Conservation (phyloP, 2,888 invertebrate genomes). For the Alcis repandata region DNA sequence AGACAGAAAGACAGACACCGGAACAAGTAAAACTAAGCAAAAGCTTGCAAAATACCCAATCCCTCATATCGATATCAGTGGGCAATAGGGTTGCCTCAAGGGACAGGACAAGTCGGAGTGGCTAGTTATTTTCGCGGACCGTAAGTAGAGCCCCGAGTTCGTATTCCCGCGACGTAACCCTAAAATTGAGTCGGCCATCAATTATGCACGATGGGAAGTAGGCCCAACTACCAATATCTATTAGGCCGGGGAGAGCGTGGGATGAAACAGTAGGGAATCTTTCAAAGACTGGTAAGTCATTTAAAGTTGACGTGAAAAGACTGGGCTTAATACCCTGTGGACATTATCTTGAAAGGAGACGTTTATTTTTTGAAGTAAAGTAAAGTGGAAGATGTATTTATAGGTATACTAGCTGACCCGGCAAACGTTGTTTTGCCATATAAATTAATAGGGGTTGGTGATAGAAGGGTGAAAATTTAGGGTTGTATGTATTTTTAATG, state of each 20-base stretch:
- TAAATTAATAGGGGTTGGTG: no score
- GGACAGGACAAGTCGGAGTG: conserved; percentile 15
- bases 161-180: conserved; percentile 36
- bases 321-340: no score
- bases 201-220: conserved; percentile 31
- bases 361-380: background rate
- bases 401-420: no score
- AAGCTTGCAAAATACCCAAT: conserved; percentile 24
- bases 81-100: conserved; percentile 23
- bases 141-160: conserved; percentile 23
- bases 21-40: no score
- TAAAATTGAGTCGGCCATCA: conserved; percentile 36
- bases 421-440: no score
- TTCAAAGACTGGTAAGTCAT: background rate
- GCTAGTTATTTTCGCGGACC: conserved; percentile 23
- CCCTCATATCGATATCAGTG: conserved; percentile 18
- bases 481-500: no score
- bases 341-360: no score
- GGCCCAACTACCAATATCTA: conserved; percentile 37
- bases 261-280: background rate
- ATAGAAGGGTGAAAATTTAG: no score
- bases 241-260: conserved; percentile 19
- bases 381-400: no score
- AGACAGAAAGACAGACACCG: no score
- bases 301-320: no score